phyloP scores from a whole-genome alignment of 2,888 invertebrate species.

The Stegophylla sp. region DNA sequence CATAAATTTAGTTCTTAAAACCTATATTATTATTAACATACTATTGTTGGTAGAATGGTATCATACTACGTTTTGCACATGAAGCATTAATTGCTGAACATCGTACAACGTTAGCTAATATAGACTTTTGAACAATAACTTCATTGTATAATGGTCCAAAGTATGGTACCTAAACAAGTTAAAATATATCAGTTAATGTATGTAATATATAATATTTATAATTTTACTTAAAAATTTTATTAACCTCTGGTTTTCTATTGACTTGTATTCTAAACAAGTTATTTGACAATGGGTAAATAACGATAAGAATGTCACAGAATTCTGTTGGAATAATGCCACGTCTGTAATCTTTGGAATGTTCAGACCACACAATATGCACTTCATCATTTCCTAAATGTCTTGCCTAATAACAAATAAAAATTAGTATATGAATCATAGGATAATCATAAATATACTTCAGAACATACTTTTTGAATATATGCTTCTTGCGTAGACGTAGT shows the following conservation, averaged over 20 bases:
- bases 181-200: constrained; percentile 48
- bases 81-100: constrained; percentile 92
- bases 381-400: constrained; percentile 97
- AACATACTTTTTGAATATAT: constrained; percentile 77
- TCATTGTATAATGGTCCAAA: constrained; percentile 97
- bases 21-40: constrained; percentile 66
- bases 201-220: background rate
- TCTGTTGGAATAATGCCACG: constrained; percentile 97
- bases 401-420: constrained; percentile 69
- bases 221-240: background rate
- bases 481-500: constrained; percentile 82
- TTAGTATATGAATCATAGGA: background rate
- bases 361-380: constrained; percentile 99
- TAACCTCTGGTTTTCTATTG: constrained; percentile 60
- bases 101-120: constrained; percentile 84
- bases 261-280: constrained; percentile 77
- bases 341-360: constrained; percentile 92
- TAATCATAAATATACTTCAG: background rate
- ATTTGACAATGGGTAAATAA: constrained; percentile 90
- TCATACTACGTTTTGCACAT: constrained; percentile 84
- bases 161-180: constrained; percentile 74
- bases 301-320: constrained; percentile 97
- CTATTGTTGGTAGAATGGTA: constrained; percentile 91
- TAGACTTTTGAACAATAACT: constrained; percentile 76
- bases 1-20: background rate